phyloP scores from a whole-genome alignment of 2,888 invertebrate species.

The Drosophila limbata region DNA sequence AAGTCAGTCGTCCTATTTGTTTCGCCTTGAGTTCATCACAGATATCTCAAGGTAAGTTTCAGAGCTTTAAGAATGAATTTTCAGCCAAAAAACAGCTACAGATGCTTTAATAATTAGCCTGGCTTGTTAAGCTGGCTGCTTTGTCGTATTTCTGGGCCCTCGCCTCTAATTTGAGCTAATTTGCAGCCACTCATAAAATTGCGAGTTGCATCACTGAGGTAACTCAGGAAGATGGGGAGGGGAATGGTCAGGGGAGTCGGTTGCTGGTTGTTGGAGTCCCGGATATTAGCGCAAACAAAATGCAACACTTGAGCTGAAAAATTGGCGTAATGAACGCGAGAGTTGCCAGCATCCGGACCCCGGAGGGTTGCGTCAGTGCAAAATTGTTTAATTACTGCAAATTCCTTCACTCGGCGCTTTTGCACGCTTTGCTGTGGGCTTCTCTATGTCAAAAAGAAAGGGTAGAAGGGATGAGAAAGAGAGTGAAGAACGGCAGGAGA shows the following conservation, averaged over 20 bases:
- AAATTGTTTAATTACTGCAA: slow-evolving; percentile 80
- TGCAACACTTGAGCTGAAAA: slow-evolving; percentile 81
- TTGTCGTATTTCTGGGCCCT: slow-evolving; percentile 32
- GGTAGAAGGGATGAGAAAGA: neutral
- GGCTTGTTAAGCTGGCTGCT: slow-evolving; percentile 22
- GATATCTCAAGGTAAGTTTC: slow-evolving; percentile 31
- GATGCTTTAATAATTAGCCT: slow-evolving; percentile 71
- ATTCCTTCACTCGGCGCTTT: slow-evolving; percentile 69
- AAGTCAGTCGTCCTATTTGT: slow-evolving; percentile 58
- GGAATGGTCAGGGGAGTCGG: neutral
- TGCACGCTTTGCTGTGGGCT: slow-evolving; percentile 65
- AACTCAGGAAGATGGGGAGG: neutral
- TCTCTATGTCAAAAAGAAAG: neutral
- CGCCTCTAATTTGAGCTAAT: slow-evolving; percentile 68
- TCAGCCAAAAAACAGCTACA: slow-evolving; percentile 13
- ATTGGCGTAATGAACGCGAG: slow-evolving; percentile 78
- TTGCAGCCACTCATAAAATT: slow-evolving; percentile 79
- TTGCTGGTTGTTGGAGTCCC: slow-evolving; percentile 27
- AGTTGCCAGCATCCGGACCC: slow-evolving; percentile 55
- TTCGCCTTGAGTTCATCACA: slow-evolving; percentile 23
- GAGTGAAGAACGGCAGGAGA: neutral
- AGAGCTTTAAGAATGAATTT: slow-evolving; percentile 37
- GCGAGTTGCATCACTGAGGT: slow-evolving; percentile 36
- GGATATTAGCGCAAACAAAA: slow-evolving; percentile 82
- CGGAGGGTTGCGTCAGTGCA: slow-evolving; percentile 60